Evolutionary conservation across 2,888 invertebrate genomes (phyloP), one percentile per base, ranked within the genome.

Genomic region (Sinhomidia bicolor): DNA sequence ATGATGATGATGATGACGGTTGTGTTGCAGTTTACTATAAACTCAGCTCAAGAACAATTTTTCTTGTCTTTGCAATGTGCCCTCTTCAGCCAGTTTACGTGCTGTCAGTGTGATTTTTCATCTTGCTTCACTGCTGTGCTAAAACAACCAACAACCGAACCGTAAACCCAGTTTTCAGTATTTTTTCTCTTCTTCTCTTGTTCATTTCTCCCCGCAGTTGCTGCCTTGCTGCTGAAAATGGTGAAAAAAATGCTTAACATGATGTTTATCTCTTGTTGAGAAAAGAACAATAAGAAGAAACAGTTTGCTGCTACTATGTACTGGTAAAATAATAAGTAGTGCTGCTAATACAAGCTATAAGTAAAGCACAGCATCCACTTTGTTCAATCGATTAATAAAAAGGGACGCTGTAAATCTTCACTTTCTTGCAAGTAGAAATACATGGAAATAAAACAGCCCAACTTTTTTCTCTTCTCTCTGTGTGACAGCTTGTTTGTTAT

Each of bases 101-200:
- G 78, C 78, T 78, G 78, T 78, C 78, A 57, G 54, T 78, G 57
- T 51, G 51, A 78, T 78, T 78, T 78, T 78, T 78, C 78, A 78
- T 54, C 54, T 78, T 54, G 26, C 71, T n/a, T n/a, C n/a, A n/a
- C n/a, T n/a, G n/a, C n/a, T n/a, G n/a, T n/a, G 3, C 44, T 36
- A 23, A 4, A n/a, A 71, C 17, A 71, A 44, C 68, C 51, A 51
- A n/a, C 76, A n/a, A 41, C n/a, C 26, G 10, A 4, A 47, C 47
- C n/a, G n/a, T n/a, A n/a, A n/a, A n/a, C n/a, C n/a, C n/a, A n/a
- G n/a, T n/a, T n/a, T n/a, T n/a, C n/a, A n/a, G n/a, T n/a, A n/a
- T n/a, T n/a, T n/a, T 29, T 20, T 1, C 3, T 44, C 20, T 44
- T 10, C 23, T 20, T n/a, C 5, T 41, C 41, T 17, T 20, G 4